Percentiles rank a stretch among this genome's conserved stretches.
Evolutionary conservation across 2,113 vertebrate species (phyloP).

Genomic region (Sinosuthora webbiana): DNA sequence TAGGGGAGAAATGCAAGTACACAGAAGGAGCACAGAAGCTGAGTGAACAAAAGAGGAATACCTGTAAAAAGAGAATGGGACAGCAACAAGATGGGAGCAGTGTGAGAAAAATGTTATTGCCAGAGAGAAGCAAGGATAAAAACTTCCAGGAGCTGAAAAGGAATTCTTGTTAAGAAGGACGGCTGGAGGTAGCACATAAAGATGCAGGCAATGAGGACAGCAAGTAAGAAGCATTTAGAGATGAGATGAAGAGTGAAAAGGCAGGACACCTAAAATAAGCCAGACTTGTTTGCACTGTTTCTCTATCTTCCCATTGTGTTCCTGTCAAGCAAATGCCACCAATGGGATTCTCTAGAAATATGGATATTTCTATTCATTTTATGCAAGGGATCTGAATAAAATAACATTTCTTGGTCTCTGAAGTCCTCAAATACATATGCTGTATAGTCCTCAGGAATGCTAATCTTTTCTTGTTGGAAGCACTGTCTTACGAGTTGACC

Average conservation of each 20-base stretch:
- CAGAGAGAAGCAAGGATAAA: not conserved
- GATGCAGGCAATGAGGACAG: not conserved
- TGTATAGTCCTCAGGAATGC: constrained; percentile 56
- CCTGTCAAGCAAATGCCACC: not conserved
- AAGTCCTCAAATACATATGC: not conserved
- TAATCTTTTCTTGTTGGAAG: not conserved
- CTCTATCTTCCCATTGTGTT: not conserved
- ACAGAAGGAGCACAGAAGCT: too few relatives aligned
- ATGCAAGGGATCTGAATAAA: not conserved
- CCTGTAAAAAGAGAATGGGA: not conserved
- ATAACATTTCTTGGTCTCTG: not conserved
- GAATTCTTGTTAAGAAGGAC: not conserved
- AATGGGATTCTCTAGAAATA: not conserved
- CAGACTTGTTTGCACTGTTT: not conserved
- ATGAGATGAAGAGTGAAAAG: not conserved
- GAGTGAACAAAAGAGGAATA: not conserved
- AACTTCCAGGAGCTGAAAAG: not conserved
- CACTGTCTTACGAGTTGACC: not conserved
- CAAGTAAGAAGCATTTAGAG: not conserved
- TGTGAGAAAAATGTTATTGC: not conserved
- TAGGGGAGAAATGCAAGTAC: not conserved
- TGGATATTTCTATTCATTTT: not conserved
- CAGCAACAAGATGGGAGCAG: not conserved
- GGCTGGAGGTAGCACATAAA: not conserved
- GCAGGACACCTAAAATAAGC: not conserved